Evolutionary conservation across 2,888 invertebrate species (phyloP).

Genomic region (Bombyx huttoni): DNA sequence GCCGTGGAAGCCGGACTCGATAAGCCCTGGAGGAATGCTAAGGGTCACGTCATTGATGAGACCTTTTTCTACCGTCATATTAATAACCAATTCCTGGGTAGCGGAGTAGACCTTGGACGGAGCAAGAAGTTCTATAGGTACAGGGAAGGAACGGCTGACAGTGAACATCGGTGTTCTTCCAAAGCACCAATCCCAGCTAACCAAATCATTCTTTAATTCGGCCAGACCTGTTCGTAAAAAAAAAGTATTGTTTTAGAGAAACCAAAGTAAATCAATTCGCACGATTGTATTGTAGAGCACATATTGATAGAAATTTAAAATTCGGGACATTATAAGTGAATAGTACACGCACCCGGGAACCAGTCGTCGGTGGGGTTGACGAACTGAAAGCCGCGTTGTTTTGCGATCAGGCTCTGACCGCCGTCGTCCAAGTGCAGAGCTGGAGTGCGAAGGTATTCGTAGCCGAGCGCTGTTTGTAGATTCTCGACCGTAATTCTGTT

Average conservation of each 20-base stretch:
- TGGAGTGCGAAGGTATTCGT: conserved; percentile 85
- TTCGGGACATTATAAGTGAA: neutral
- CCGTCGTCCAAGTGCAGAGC: conserved; percentile 79
- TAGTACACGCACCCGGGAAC: conserved; percentile 79
- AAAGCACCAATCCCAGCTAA: conserved; percentile 90
- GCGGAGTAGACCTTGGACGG: conserved; percentile 45
- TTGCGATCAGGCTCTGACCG: conserved; percentile 77
- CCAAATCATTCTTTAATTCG: conserved; percentile 77
- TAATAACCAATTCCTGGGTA: conserved; percentile 72
- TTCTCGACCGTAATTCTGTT: conserved; percentile 78
- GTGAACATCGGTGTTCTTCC: conserved; percentile 90
- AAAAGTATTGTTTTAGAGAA: too few species aligned
- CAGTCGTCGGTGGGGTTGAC: conserved; percentile 89
- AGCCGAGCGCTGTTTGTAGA: conserved; percentile 84
- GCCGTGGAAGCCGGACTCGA: conserved; percentile 72
- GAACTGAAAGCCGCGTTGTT: conserved; percentile 87
- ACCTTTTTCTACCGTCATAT: conserved; percentile 76
- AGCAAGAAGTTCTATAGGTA: conserved; percentile 67
- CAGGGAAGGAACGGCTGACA: conserved; percentile 76
- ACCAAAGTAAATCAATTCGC: too few species aligned
- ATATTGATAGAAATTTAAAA: too few species aligned
- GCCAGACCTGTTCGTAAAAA: conserved; percentile 74
- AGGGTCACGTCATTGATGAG: conserved; percentile 77
- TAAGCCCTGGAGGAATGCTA: conserved; percentile 74
- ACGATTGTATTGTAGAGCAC: too few species aligned